A percentile compares a stretch with the other conserved stretches of the same genome.
Conservation (phyloP, 2,113 vertebrate genomes). For the Furnarius figulus region DNA sequence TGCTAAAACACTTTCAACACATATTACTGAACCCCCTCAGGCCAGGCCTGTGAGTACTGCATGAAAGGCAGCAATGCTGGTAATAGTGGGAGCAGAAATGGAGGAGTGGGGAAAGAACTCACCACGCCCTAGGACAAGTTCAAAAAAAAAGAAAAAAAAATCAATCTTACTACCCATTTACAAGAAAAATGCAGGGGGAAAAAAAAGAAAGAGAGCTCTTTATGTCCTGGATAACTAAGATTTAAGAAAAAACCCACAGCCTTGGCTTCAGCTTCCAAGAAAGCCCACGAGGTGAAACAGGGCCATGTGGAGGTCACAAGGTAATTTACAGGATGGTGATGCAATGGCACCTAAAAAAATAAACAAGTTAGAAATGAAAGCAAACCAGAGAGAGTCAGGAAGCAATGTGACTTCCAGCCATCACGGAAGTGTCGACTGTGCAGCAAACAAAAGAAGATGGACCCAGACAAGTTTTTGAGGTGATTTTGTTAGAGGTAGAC, state of each 20-base stretch:
- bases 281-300: background rate
- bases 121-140: background rate
- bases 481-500: background rate
- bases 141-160: background rate
- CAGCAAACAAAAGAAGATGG: background rate
- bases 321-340: background rate
- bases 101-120: background rate
- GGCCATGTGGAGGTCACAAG: background rate
- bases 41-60: background rate
- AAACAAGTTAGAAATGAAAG: background rate
- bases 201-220: background rate
- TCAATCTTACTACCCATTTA: background rate
- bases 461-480: background rate
- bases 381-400: background rate
- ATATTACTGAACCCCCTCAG: background rate
- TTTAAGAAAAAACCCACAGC: background rate
- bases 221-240: background rate
- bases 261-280: background rate
- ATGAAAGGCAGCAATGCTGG: background rate
- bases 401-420: background rate
- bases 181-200: background rate
- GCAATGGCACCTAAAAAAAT: background rate
- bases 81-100: rapidly evolving
- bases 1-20: background rate
- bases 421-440: background rate